Percentiles rank a stretch among this genome's conserved stretches.
Conservation (phyloP, 2,888 invertebrate genomes). For the Sympetrum striolatum region DNA sequence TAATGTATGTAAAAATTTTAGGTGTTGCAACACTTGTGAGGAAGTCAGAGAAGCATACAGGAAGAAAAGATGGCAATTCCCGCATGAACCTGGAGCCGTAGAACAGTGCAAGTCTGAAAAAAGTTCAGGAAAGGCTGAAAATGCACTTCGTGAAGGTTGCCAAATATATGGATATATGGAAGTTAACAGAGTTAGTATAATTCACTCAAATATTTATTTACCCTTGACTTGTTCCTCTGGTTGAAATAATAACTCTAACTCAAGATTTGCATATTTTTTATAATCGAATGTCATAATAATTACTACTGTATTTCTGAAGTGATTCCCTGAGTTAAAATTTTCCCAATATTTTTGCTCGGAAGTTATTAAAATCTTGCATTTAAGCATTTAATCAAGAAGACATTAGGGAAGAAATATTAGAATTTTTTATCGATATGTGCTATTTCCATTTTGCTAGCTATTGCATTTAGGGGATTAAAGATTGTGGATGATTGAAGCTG, state of each 20-base stretch:
- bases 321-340: no score
- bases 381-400: no score
- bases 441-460: no score
- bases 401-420: no score
- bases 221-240: constrained; percentile 53
- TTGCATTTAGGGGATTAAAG: no score
- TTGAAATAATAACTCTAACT: neutral
- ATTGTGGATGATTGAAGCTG: no score
- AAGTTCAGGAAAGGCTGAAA: constrained; percentile 74
- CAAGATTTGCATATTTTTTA: no score
- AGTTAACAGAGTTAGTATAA: constrained; percentile 81
- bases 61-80: constrained; percentile 83
- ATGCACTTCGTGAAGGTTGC: constrained; percentile 92
- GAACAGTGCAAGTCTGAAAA: constrained; percentile 90
- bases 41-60: constrained; percentile 94
- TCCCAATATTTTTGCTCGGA: no score
- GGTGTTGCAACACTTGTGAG: constrained; percentile 97
- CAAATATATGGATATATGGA: constrained; percentile 93
- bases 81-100: constrained; percentile 74
- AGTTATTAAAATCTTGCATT: no score
- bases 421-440: no score
- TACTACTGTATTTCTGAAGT: no score
- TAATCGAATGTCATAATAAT: no score
- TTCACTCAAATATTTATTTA: constrained; percentile 5
- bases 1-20: constrained; percentile 55